phyloP scores from a whole-genome alignment of 1,140 invertebrate genomes.

The Anastatus disparis region DNA sequence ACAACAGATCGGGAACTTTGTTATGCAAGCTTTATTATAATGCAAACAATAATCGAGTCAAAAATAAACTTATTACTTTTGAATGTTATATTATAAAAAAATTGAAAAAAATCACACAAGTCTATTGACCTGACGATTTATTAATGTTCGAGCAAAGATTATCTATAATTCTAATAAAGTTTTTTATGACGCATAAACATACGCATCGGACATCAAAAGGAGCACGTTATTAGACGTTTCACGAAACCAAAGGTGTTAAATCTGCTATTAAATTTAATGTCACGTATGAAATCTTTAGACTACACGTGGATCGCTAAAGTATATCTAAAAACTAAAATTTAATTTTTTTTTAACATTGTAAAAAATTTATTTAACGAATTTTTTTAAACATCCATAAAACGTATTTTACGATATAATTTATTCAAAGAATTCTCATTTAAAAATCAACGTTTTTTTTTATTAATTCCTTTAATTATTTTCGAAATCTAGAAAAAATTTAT shows the following conservation, averaged over 20 bases:
- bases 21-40: too few species aligned
- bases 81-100: too few species aligned
- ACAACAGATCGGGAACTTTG: too few species aligned
- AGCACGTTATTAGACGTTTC: neutral
- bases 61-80: too few species aligned
- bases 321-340: neutral
- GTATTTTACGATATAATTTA: too few species aligned
- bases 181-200: conserved; percentile 5
- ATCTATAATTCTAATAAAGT: conserved; percentile 18
- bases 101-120: neutral
- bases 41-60: too few species aligned
- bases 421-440: too few species aligned
- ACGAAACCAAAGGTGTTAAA: conserved; percentile 5
- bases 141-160: neutral
- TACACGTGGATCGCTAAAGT: neutral
- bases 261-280: conserved; percentile 4
- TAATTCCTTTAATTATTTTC: too few species aligned
- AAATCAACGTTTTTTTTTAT: too few species aligned
- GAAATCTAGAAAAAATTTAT: too few species aligned
- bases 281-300: neutral
- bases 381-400: too few species aligned
- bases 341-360: neutral
- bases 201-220: neutral
- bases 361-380: too few species aligned
- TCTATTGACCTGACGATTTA: neutral